Conservation (phyloP, 2,113 vertebrate species). For the Dermatemys mawii region DNA sequence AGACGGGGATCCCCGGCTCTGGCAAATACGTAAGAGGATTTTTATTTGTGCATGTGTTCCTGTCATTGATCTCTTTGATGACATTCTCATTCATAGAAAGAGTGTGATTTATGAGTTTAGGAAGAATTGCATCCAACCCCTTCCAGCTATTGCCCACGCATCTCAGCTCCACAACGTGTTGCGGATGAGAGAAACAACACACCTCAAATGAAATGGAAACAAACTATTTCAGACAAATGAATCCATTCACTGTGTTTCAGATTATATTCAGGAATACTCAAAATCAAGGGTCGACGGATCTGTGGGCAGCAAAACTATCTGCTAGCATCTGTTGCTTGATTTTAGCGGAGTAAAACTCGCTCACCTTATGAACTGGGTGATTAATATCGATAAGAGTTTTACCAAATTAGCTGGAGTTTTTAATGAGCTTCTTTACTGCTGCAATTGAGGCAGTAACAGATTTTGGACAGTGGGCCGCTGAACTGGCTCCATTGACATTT, state of each 20-base stretch:
- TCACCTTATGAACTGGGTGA: background rate
- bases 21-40: slow-evolving; percentile 92
- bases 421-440: background rate
- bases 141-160: slow-evolving; percentile 76
- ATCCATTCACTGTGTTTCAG: background rate
- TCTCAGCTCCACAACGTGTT: slow-evolving; percentile 51
- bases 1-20: slow-evolving; percentile 85
- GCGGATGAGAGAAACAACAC: background rate
- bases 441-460: background rate
- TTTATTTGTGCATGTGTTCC: slow-evolving; percentile 97
- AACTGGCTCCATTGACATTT: slow-evolving; percentile 30
- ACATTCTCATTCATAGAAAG: slow-evolving; percentile 97
- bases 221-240: background rate
- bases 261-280: background rate
- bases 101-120: slow-evolving; percentile 97
- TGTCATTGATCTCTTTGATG: slow-evolving; percentile 96
- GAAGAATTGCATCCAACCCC: slow-evolving; percentile 80
- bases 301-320: background rate
- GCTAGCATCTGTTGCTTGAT: slow-evolving; percentile 22
- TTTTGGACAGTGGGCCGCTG: background rate
- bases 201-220: background rate
- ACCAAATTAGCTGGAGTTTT: background rate
- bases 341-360: background rate
- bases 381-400: background rate
- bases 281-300: background rate